A percentile compares a stretch with the other conserved stretches of the same genome.
Conservation (phyloP, 2,888 invertebrate species). For the Micoletzkya japonica region DNA sequence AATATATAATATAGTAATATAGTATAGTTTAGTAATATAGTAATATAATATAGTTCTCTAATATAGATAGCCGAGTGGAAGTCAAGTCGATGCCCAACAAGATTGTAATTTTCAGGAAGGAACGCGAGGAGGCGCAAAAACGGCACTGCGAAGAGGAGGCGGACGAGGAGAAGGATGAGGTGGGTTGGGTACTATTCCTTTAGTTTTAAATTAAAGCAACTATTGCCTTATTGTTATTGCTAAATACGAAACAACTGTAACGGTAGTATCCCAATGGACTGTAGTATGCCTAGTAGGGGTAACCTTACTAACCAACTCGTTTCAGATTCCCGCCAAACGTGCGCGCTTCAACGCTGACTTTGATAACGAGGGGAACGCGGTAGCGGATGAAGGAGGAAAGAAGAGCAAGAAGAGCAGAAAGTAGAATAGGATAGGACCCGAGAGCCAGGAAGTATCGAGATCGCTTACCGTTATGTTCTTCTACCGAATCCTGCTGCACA, state of each 20-base stretch:
- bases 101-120: conserved; percentile 4
- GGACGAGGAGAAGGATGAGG: conserved; percentile 19
- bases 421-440: too few relatives aligned
- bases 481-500: too few relatives aligned
- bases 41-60: neutral
- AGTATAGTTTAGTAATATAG: neutral
- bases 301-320: too few relatives aligned
- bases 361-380: too few relatives aligned
- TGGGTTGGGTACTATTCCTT: neutral
- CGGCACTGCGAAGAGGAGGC: conserved; percentile 23
- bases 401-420: too few relatives aligned
- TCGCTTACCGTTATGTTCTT: too few relatives aligned
- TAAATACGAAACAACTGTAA: too few relatives aligned
- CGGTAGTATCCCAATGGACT: too few relatives aligned
- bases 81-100: neutral
- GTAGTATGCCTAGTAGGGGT: too few relatives aligned
- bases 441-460: too few relatives aligned
- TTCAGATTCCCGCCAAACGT: neutral
- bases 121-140: conserved; percentile 20
- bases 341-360: conserved; percentile 12
- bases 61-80: neutral
- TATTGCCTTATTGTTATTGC: neutral
- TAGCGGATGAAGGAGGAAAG: too few relatives aligned
- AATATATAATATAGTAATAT: neutral
- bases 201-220: neutral